Conservation (phyloP, 2,888 invertebrate genomes). For the Syrista parreyssii region DNA sequence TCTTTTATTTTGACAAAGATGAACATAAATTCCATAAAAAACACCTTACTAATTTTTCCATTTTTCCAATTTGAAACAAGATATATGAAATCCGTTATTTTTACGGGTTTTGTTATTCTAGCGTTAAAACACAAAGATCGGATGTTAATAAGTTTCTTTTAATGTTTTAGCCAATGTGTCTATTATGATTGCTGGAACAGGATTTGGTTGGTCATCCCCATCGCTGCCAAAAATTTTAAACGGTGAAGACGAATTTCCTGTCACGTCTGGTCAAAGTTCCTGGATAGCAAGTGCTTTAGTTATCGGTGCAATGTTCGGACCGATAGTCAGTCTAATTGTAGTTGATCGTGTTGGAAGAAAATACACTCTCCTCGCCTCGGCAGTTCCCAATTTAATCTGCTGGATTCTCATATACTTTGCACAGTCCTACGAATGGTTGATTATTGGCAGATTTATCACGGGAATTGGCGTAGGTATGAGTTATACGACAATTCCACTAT, state of each 20-base stretch:
- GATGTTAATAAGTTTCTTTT: too few relatives aligned
- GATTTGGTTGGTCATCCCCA: conserved; percentile 24
- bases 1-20: too few relatives aligned
- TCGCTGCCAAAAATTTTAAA: conserved; percentile 13
- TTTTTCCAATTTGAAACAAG: too few relatives aligned
- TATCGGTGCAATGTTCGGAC: conserved; percentile 35
- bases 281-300: conserved; percentile 25
- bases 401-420: conserved; percentile 30
- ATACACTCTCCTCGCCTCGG: conserved; percentile 25
- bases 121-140: too few relatives aligned
- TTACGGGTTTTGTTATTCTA: too few relatives aligned
- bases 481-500: conserved; percentile 26
- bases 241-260: conserved; percentile 1
- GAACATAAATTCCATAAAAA: too few relatives aligned
- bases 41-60: too few relatives aligned
- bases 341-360: conserved; percentile 36
- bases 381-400: conserved; percentile 22
- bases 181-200: conserved; percentile 16
- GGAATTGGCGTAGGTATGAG: conserved; percentile 29
- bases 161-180: conserved; percentile 22
- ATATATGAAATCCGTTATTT: too few relatives aligned
- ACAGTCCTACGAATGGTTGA: conserved; percentile 17
- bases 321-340: conserved; percentile 23
- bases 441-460: conserved; percentile 27
- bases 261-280: conserved; percentile 18